These are phyloP conservation scores for Epizoanthus fatuus DNA, from an alignment of 92 coral and sea anemone species.

Conservation along the genomic window DNA sequence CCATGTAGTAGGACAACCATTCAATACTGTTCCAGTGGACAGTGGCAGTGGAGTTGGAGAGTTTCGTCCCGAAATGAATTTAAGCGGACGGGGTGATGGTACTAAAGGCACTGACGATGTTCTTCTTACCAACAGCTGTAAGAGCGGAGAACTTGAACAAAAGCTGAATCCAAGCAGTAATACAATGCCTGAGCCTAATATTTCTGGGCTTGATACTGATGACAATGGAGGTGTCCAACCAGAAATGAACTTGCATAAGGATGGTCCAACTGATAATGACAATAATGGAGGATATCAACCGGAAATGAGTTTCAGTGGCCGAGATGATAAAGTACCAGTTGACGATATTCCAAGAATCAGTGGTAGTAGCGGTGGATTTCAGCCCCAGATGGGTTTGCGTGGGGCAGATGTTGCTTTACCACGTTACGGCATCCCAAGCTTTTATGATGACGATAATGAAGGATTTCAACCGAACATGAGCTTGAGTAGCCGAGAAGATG, in stretches of 20 bases:
- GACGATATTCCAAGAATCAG: slow-evolving; percentile 33
- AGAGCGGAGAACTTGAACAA: not conserved
- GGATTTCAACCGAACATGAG: slow-evolving; percentile 43
- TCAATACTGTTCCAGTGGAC: not conserved
- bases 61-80: too few relatives aligned
- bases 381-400: not conserved
- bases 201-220: not conserved
- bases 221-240: slow-evolving; percentile 18
- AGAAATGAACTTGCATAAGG: not conserved
- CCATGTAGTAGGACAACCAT: not conserved
- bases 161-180: not conserved
- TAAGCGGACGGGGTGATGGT: not conserved
- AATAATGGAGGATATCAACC: slow-evolving; percentile 8
- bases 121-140: too few relatives aligned
- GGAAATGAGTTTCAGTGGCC: slow-evolving; percentile 23
- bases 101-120: not conserved
- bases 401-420: not conserved
- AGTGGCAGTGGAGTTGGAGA: not conserved
- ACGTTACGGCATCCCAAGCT: slow-evolving; percentile 32
- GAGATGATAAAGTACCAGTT: slow-evolving; percentile 1
- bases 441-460: slow-evolving; percentile 38
- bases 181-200: not conserved
- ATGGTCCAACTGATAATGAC: not conserved
- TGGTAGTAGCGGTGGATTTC: slow-evolving; percentile 6
- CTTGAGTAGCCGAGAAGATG: not conserved